Percentiles rank a stretch among this genome's conserved stretches.
These are phyloP conservation scores for Stichopus horrens DNA, from an alignment of 53 echinoderm and acorn worm genomes.

Conservation along the genomic window DNA sequence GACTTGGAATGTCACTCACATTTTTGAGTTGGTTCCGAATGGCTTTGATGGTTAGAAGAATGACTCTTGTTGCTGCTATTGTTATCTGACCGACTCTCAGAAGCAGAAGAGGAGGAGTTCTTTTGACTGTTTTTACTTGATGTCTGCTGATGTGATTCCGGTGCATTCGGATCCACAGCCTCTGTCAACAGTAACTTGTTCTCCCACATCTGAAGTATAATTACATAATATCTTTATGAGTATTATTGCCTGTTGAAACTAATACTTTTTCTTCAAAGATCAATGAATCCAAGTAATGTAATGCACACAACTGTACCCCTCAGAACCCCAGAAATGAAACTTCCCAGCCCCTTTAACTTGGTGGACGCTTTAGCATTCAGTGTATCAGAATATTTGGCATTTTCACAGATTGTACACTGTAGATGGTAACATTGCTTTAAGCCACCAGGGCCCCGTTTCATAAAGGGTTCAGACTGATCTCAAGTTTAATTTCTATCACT, in stretches of 20 bases:
- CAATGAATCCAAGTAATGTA: no score
- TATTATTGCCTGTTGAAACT: no score
- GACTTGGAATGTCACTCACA: neutral
- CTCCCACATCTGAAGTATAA: slow-evolving; percentile 75
- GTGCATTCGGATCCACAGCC: slow-evolving; percentile 73
- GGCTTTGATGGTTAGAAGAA: slow-evolving; percentile 2
- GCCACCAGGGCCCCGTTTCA: no score
- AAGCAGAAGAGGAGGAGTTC: neutral
- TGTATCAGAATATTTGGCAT: neutral
- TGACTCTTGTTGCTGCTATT: neutral
- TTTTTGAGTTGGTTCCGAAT: neutral
- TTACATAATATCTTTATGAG: neutral
- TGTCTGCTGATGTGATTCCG: slow-evolving; percentile 29
- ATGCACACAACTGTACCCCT: no score
- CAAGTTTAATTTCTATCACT: no score
- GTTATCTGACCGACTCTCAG: neutral
- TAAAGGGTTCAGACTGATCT: no score
- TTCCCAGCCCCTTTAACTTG: neutral
- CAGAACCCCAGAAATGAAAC: no score
- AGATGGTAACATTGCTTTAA: no score
- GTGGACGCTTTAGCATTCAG: neutral
- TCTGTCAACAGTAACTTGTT: slow-evolving; percentile 73
- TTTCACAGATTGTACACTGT: no score
- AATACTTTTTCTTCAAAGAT: no score
- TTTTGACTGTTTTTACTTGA: slow-evolving; percentile 19